phyloP scores from a whole-genome alignment of 2,888 invertebrate genomes.

The Epinotia bilunana region DNA sequence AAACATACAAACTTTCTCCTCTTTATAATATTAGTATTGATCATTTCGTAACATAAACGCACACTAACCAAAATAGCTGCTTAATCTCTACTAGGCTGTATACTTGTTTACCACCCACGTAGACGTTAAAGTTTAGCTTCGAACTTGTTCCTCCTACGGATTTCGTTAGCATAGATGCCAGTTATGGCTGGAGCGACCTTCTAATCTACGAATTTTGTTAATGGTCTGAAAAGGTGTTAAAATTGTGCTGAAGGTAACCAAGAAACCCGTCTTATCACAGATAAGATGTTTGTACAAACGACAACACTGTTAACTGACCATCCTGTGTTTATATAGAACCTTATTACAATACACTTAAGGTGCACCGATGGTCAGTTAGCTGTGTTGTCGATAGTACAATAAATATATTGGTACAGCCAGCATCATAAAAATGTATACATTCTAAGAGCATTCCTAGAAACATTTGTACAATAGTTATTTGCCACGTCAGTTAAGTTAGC shows the following conservation, averaged over 20 bases:
- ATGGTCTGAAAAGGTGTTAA: background rate
- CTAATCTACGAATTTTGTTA: background rate
- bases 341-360: too few relatives aligned
- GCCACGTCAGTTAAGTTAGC: too few relatives aligned
- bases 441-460: too few relatives aligned
- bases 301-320: too few relatives aligned
- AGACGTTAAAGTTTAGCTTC: background rate
- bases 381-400: too few relatives aligned
- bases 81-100: background rate
- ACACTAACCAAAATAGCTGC: background rate
- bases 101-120: constrained; percentile 16
- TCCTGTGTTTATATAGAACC: too few relatives aligned
- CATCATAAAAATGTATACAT: too few relatives aligned
- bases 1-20: too few relatives aligned
- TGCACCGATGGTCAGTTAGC: too few relatives aligned
- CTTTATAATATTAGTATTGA: background rate
- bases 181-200: background rate
- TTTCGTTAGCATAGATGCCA: background rate
- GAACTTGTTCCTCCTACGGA: constrained; percentile 18
- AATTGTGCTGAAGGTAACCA: background rate
- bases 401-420: too few relatives aligned
- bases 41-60: background rate
- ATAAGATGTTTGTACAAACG: background rate
- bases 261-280: background rate
- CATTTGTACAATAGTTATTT: too few relatives aligned